Evolutionary conservation across 1,140 invertebrate genomes (phyloP).

Genomic region (Trypoxylus dichotomus): DNA sequence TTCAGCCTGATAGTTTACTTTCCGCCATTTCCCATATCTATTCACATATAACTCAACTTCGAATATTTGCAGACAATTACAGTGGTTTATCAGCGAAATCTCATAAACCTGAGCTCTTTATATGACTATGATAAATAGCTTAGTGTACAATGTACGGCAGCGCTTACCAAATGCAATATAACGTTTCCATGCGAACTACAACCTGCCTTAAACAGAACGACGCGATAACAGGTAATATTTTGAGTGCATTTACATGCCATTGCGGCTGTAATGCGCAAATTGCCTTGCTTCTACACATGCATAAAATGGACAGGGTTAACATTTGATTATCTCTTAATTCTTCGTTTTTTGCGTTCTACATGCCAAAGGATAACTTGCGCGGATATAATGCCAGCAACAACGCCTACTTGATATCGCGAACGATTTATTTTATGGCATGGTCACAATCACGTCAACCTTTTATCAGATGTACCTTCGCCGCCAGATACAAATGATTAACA

Average conservation of each 20-base stretch:
- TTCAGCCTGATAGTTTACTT: too few relatives aligned
- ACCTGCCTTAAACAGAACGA: background rate
- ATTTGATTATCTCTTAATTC: constrained; percentile 11
- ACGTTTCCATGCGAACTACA: background rate
- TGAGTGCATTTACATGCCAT: background rate
- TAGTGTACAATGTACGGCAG: too few relatives aligned
- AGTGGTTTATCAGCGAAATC: too few relatives aligned
- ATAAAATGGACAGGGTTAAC: background rate
- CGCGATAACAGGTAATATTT: background rate
- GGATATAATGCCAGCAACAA: background rate
- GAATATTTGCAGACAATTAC: too few relatives aligned
- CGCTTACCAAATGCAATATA: background rate
- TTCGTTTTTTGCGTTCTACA: background rate
- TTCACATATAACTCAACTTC: too few relatives aligned
- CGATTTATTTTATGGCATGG: background rate
- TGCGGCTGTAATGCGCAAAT: background rate
- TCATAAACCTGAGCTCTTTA: too few relatives aligned
- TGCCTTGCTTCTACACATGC: background rate
- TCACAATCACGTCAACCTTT: constrained; percentile 10
- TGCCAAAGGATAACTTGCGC: background rate
- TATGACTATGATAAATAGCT: background rate
- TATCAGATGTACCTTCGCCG: background rate
- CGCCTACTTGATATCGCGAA: constrained; percentile 11
- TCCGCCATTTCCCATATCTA: too few relatives aligned
- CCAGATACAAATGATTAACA: constrained; percentile 22